A percentile compares a stretch with the other conserved stretches of the same genome.
Conservation (phyloP, 2,888 invertebrate species). For the Flexamia atlantica region DNA sequence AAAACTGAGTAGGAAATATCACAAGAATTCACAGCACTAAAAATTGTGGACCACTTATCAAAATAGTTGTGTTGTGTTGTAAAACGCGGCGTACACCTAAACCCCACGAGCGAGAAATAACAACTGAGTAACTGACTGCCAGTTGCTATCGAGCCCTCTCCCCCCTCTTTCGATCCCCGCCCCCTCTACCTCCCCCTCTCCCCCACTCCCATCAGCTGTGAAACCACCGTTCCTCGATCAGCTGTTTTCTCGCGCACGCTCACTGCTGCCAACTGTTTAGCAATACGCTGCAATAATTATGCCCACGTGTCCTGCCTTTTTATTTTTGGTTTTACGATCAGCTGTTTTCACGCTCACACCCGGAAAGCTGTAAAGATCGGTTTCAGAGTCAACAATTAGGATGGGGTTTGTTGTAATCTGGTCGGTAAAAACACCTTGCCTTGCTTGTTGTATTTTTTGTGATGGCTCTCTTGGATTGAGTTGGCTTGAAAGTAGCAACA, state of each 20-base stretch:
- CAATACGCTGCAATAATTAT: constrained; percentile 16
- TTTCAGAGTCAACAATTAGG: not conserved
- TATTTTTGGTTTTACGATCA: constrained; percentile 38
- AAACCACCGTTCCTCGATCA: constrained; percentile 51
- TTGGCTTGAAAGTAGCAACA: too few relatives aligned
- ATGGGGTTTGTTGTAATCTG: too few relatives aligned
- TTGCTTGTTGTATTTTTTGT: too few relatives aligned
- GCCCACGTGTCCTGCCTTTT: constrained; percentile 18
- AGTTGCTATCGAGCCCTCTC: constrained; percentile 41
- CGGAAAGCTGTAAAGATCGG: not conserved
- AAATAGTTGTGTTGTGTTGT: not conserved
- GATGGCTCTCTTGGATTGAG: too few relatives aligned
- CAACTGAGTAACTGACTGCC: constrained; percentile 31
- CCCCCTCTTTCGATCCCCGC: constrained; percentile 25
- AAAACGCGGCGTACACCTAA: not conserved
- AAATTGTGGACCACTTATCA: not conserved
- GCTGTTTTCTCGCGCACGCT: constrained; percentile 45
- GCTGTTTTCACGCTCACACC: constrained; percentile 2
- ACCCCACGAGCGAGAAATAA: not conserved
- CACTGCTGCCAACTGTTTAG: constrained; percentile 34
- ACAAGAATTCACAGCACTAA: constrained; percentile 43
- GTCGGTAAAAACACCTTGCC: too few relatives aligned
- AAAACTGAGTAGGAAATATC: constrained; percentile 32
- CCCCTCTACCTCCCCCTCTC: constrained; percentile 4
- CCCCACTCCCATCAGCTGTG: constrained; percentile 37